A percentile compares a stretch with the other conserved stretches of the same genome.
Evolutionary conservation across 2,888 invertebrate genomes (phyloP).

Genomic region (Erebia ligea): DNA sequence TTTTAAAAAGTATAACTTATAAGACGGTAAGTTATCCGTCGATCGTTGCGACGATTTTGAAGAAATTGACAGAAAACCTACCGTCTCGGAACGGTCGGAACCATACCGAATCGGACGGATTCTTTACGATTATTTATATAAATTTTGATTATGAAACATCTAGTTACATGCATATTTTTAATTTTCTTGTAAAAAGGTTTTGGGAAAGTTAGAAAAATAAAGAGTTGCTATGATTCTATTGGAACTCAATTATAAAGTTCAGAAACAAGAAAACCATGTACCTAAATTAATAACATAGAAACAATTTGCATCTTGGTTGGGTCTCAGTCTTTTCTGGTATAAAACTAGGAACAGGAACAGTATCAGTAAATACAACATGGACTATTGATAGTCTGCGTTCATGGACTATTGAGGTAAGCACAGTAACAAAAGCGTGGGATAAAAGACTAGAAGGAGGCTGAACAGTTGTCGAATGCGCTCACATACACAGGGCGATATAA

Average conservation of each 20-base stretch:
- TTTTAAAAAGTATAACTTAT: too few relatives aligned
- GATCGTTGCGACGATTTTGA: too few relatives aligned
- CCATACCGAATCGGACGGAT: too few relatives aligned
- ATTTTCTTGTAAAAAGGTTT: too few relatives aligned
- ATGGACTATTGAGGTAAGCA: background rate
- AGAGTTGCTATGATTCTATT: too few relatives aligned
- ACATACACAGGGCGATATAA: conserved; percentile 18
- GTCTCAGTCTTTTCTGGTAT: background rate
- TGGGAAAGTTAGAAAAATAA: too few relatives aligned
- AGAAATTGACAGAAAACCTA: too few relatives aligned
- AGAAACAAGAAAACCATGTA: background rate
- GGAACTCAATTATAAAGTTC: background rate
- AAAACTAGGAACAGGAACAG: background rate
- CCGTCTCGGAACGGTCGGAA: too few relatives aligned
- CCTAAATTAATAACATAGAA: background rate
- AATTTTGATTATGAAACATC: too few relatives aligned
- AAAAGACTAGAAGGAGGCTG: conserved; percentile 18
- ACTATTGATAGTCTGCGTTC: background rate
- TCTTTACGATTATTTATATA: too few relatives aligned
- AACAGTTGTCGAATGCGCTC: conserved; percentile 24
- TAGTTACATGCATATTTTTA: too few relatives aligned
- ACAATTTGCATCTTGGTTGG: background rate
- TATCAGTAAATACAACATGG: background rate
- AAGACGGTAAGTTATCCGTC: too few relatives aligned
- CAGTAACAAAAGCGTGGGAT: conserved; percentile 17